phyloP scores from a whole-genome alignment of 2,113 vertebrate genomes.

The Zosterops lateralis region DNA sequence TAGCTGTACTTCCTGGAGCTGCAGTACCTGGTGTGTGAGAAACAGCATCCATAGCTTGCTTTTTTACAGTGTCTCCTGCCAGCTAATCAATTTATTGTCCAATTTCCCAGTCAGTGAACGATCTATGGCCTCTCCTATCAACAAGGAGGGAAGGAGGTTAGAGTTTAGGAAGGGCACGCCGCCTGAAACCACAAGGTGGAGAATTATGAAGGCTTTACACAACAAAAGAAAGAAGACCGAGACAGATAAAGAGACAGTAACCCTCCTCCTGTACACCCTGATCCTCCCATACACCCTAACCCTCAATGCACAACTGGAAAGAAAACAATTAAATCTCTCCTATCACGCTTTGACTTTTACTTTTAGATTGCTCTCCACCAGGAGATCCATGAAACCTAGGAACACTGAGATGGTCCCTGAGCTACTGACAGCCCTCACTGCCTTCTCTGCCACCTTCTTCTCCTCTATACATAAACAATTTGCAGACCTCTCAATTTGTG shows the following conservation, averaged over 20 bases:
- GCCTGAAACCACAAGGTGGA: neutral
- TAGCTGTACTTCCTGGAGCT: neutral
- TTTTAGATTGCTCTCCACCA: neutral
- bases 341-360: neutral
- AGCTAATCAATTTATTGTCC: conserved; percentile 46
- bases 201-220: neutral
- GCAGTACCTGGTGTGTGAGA: neutral
- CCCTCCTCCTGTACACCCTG: neutral
- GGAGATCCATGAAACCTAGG: neutral
- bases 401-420: neutral
- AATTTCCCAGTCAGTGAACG: neutral
- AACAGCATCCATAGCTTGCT: neutral
- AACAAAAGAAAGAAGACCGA: neutral
- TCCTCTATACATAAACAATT: neutral
- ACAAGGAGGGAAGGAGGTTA: neutral
- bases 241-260: neutral
- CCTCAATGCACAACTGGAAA: neutral
- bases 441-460: neutral
- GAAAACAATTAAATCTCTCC: neutral
- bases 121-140: neutral
- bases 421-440: neutral
- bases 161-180: neutral
- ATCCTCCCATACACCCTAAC: neutral
- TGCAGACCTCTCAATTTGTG: neutral
- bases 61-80: neutral